Percentiles rank a stretch among this genome's conserved stretches.
Conservation (phyloP, 1,140 invertebrate species). For the Callitettix versicolor region DNA sequence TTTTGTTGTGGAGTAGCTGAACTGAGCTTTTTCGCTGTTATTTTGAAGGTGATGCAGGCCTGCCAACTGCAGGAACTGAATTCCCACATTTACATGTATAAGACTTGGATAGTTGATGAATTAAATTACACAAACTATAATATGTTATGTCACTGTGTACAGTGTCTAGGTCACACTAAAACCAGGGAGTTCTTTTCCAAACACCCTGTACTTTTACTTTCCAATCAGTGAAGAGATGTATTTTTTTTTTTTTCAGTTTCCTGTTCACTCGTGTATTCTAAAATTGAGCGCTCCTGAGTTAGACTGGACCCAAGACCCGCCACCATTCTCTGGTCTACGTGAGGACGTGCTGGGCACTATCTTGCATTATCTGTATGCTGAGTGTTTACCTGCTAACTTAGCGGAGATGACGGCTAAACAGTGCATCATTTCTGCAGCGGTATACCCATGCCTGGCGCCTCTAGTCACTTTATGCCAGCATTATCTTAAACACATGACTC, state of each 20-base stretch:
- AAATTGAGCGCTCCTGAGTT: constrained; percentile 42
- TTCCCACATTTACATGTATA: no score
- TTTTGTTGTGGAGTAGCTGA: no score
- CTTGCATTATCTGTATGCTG: constrained; percentile 52
- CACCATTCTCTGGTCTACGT: constrained; percentile 39
- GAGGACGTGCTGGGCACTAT: constrained; percentile 46
- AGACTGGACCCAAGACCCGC: constrained; percentile 37
- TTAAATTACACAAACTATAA: no score
- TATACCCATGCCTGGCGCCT: constrained; percentile 35
- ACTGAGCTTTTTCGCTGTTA: no score
- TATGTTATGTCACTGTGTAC: no score
- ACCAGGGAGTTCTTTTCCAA: no score
- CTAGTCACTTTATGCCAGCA: constrained; percentile 44
- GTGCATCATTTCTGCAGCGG: constrained; percentile 39
- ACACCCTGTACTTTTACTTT: no score
- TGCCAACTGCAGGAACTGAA: no score
- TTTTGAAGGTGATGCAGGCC: no score
- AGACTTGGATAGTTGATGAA: no score
- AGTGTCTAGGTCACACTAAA: no score
- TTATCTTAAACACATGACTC: constrained; percentile 47
- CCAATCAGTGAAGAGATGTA: no score
- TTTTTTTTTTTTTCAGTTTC: constrained; percentile 38
- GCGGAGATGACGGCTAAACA: constrained; percentile 42
- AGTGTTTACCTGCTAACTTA: constrained; percentile 45
- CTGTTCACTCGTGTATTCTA: constrained; percentile 48